Percentiles rank a stretch among this genome's conserved stretches.
These are phyloP conservation scores for Cryptus viduatorius DNA, from an alignment of 2,888 invertebrate species.

Conservation along the genomic window DNA sequence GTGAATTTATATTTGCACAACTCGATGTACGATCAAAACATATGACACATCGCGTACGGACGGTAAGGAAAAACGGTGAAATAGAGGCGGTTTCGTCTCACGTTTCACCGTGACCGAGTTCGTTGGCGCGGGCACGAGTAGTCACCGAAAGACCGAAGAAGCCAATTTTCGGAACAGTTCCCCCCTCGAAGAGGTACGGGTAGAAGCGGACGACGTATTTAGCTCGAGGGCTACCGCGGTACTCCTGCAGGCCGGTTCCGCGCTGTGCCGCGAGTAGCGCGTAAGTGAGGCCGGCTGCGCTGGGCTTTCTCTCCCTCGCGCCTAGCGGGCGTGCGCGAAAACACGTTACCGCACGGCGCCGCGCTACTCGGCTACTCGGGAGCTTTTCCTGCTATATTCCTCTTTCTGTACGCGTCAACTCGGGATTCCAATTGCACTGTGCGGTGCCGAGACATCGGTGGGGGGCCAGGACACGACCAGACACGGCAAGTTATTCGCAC, in stretches of 20 bases:
- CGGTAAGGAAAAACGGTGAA: background rate
- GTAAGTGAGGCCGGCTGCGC: conserved; percentile 46
- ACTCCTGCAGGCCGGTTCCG: conserved; percentile 69
- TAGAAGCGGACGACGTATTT: conserved; percentile 65
- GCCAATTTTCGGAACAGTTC: background rate
- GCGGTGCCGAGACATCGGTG: conserved; percentile 1
- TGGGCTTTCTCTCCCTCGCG: conserved; percentile 28
- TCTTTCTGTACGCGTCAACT: background rate
- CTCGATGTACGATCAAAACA: background rate
- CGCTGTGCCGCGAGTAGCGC: conserved; percentile 54
- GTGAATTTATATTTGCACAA: background rate
- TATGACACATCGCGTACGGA: conserved; percentile 19
- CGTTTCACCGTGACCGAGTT: conserved; percentile 47
- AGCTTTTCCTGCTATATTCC: too few species aligned
- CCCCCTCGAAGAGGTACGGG: background rate
- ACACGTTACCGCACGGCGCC: conserved; percentile 29
- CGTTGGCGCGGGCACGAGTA: conserved; percentile 13
- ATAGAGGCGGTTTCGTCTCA: conserved; percentile 8
- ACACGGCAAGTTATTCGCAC: background rate
- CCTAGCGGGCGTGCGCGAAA: conserved; percentile 30
- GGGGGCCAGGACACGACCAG: conserved; percentile 5
- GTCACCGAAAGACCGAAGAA: conserved; percentile 5
- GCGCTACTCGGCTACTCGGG: background rate
- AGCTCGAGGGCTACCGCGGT: conserved; percentile 75
- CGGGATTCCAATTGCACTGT: background rate